phyloP scores from a whole-genome alignment of 2,888 invertebrate species.

The Spialia ferax region DNA sequence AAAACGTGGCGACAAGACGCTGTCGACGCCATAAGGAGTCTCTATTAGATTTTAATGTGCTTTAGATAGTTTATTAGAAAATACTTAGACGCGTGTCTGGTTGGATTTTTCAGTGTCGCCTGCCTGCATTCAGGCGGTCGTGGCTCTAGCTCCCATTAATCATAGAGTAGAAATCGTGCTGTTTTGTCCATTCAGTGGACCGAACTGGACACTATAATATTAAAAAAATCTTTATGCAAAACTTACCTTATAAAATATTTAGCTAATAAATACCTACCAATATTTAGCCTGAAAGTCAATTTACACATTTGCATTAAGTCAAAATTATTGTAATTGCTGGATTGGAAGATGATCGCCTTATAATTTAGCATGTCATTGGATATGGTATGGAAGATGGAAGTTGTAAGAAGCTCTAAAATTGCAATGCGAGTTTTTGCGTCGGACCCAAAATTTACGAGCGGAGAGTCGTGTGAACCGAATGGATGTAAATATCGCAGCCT shows the following conservation, averaged over 20 bases:
- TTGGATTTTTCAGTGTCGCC: background rate
- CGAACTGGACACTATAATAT: too few species aligned
- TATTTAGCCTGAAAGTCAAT: too few species aligned
- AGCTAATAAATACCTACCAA: too few species aligned
- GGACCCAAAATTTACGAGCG: background rate
- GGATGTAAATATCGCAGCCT: conserved; percentile 4
- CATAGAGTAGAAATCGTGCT: background rate
- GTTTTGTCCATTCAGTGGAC: too few species aligned
- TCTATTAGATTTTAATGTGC: conserved; percentile 12
- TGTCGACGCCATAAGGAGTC: conserved; percentile 21
- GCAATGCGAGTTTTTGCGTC: conserved; percentile 3
- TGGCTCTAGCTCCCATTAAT: background rate
- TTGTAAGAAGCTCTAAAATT: background rate
- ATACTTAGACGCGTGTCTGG: background rate
- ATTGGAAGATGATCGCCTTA: background rate
- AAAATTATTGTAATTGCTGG: too few species aligned
- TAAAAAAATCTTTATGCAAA: too few species aligned
- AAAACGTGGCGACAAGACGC: conserved; percentile 65
- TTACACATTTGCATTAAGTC: too few species aligned
- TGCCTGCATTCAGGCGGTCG: background rate
- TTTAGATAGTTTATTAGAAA: conserved; percentile 9
- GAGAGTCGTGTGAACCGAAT: conserved; percentile 5
- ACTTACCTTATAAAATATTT: too few species aligned
- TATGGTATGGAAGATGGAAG: background rate
- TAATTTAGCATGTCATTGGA: background rate